Evolutionary conservation across 2,797 vertebrate genomes (phyloP).

Genomic region (Zenarchopterus dispar): DNA sequence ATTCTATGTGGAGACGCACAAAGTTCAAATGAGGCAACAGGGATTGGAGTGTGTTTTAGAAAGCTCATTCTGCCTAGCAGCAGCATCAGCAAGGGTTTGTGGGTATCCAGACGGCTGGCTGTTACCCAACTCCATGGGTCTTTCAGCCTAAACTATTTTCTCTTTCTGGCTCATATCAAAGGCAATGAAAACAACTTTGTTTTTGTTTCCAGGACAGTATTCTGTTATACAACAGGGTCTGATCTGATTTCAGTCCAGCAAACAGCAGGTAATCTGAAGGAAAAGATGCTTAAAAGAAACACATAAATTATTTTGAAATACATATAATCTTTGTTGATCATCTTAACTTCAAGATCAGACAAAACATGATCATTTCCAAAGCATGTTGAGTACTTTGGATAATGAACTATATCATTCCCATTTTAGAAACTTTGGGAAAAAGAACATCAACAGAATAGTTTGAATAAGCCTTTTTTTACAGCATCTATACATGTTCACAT

Average conservation of each 20-base stretch:
- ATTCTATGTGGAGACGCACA: slow-evolving; percentile 9
- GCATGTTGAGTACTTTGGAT: too few species aligned
- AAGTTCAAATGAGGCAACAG: slow-evolving; percentile 18
- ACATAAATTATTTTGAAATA: too few species aligned
- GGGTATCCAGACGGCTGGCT: slow-evolving; percentile 50
- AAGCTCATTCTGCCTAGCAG: slow-evolving; percentile 43
- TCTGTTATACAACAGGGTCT: slow-evolving; percentile 2
- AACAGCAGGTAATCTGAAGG: too few species aligned
- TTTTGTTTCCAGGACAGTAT: slow-evolving; percentile 21
- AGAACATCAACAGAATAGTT: too few species aligned
- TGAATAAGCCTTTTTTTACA: too few species aligned
- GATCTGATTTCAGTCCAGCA: slow-evolving; percentile 4
- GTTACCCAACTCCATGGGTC: slow-evolving; percentile 37
- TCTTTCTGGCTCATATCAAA: slow-evolving; percentile 30
- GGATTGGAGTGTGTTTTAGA: slow-evolving; percentile 23
- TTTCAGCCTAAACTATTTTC: slow-evolving; percentile 43
- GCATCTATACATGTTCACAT: too few species aligned
- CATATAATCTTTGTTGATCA: too few species aligned
- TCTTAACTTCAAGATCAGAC: too few species aligned
- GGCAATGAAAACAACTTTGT: slow-evolving; percentile 9
- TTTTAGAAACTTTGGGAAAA: too few species aligned
- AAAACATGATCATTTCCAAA: too few species aligned
- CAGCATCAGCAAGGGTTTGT: slow-evolving; percentile 43
- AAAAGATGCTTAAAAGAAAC: too few species aligned
- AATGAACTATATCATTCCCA: too few species aligned